Evolutionary conservation across 92 coral and sea anemone genomes (phyloP).

Genomic region (Actinostola sp.): DNA sequence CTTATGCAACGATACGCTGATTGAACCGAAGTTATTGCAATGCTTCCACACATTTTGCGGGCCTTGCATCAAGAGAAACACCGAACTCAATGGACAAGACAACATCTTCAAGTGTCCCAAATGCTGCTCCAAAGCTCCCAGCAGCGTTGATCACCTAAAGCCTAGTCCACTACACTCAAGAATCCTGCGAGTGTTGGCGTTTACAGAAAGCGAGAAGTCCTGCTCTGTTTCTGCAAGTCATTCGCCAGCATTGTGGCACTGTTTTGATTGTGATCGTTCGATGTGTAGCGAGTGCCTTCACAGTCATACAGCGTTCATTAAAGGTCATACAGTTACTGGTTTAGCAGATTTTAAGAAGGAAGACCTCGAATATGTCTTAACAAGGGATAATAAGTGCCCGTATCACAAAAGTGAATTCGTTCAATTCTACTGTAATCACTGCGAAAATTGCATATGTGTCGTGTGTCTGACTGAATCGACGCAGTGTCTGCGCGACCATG

Average conservation of each 20-base stretch:
- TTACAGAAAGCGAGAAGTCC: no score
- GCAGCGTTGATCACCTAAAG: neutral
- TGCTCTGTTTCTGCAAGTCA: no score
- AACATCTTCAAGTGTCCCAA: slow-evolving; percentile 8
- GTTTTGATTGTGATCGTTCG: slow-evolving; percentile 8
- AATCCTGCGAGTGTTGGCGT: no score
- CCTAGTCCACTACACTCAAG: neutral
- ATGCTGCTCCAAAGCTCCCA: neutral
- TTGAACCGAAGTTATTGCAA: neutral
- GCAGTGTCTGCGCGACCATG: no score
- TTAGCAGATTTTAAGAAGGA: neutral
- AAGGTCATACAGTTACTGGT: neutral
- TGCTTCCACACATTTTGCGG: slow-evolving; percentile 1
- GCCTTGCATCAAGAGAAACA: slow-evolving; percentile 1
- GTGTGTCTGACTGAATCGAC: neutral
- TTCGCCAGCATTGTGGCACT: slow-evolving; percentile 4
- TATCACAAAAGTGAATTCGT: no score
- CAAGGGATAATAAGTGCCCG: no score
- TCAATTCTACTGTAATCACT: no score
- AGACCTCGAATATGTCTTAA: neutral
- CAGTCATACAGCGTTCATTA: neutral
- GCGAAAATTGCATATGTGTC: no score
- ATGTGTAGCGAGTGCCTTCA: neutral
- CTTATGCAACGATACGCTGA: no score
- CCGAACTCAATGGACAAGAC: no score